Percentiles rank a stretch among this genome's conserved stretches.
Conservation (phyloP, 2,888 invertebrate genomes). For the Tiliacea aurago region DNA sequence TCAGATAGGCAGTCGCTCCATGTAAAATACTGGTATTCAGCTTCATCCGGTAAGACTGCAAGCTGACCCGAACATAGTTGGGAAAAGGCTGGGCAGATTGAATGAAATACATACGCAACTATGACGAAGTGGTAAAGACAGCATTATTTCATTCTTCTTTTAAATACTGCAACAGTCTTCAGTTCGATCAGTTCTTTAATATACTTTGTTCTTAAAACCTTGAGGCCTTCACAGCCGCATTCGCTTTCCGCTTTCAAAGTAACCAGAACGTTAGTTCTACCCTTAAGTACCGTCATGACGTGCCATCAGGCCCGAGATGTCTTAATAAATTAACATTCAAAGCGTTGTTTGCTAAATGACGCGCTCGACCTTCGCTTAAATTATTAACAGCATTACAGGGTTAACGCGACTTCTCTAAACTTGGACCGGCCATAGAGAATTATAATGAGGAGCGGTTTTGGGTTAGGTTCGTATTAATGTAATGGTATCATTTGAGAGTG, state of each 20-base stretch:
- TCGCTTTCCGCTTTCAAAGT: slow-evolving; percentile 10
- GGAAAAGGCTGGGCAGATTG: too few species aligned
- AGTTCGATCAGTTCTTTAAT: too few species aligned
- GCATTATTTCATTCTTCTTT: too few species aligned
- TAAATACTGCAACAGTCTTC: too few species aligned
- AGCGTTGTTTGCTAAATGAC: slow-evolving; percentile 63
- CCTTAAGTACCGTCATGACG: slow-evolving; percentile 28
- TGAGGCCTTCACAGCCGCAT: neutral
- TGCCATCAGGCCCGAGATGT: slow-evolving; percentile 57
- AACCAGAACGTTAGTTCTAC: neutral
- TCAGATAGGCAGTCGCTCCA: too few species aligned
- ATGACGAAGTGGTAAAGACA: too few species aligned
- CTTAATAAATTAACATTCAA: slow-evolving; percentile 69
- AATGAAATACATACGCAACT: too few species aligned
- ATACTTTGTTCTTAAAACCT: neutral
- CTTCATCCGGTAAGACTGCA: too few species aligned
- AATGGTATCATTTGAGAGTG: slow-evolving; percentile 33
- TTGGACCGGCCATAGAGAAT: slow-evolving; percentile 50
- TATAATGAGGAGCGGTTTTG: slow-evolving; percentile 50
- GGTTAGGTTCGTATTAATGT: slow-evolving; percentile 42
- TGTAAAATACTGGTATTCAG: too few species aligned
- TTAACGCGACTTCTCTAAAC: slow-evolving; percentile 59
- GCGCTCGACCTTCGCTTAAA: slow-evolving; percentile 65
- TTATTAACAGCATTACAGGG: slow-evolving; percentile 63
- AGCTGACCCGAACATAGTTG: too few species aligned